Conservation (phyloP, 2,888 invertebrate species). For the Isoperla grammatica region DNA sequence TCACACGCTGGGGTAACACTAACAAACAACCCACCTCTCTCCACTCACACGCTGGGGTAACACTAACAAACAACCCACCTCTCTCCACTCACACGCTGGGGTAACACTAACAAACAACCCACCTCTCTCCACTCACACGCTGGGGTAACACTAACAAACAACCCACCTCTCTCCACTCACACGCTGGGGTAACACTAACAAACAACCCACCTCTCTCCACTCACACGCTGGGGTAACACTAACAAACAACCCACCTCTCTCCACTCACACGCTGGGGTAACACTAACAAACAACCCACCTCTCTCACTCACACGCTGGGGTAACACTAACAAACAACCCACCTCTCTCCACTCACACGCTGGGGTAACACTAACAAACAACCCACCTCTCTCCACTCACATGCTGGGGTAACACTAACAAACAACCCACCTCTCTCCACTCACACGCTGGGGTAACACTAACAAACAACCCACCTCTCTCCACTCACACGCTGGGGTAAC, state of each 20-base stretch:
- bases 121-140: not conserved
- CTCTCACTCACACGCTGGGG: slow-evolving; percentile 37
- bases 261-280: not conserved
- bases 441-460: not conserved
- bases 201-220: too few species aligned
- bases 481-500: too few species aligned
- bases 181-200: not conserved
- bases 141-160: not conserved
- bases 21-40: slow-evolving; percentile 46
- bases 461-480: too few species aligned
- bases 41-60: slow-evolving; percentile 40
- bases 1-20: not conserved
- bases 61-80: too few species aligned
- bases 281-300: slow-evolving; percentile 42
- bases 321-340: too few species aligned
- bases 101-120: too few species aligned
- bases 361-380: too few species aligned
- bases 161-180: slow-evolving; percentile 51
- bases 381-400: not conserved
- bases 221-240: too few species aligned
- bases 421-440: slow-evolving; percentile 53
- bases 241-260: too few species aligned
- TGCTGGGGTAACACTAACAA: not conserved
- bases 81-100: too few species aligned
- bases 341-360: too few species aligned